phyloP scores from a whole-genome alignment of 2,888 invertebrate genomes.

The Allophyes oxyacanthae region DNA sequence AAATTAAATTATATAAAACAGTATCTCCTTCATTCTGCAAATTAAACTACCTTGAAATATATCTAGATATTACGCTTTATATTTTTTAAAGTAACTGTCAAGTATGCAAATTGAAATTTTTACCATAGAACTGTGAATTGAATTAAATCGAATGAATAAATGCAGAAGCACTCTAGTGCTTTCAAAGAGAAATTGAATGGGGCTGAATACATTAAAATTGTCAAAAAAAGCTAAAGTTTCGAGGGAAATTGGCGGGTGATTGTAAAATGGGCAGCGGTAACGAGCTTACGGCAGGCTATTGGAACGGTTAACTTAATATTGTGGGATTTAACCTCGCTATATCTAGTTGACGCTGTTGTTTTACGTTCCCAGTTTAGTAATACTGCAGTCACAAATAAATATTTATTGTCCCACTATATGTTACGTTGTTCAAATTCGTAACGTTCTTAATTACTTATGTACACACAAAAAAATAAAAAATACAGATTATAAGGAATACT shows the following conservation, averaged over 20 bases:
- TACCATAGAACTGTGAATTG: slow-evolving; percentile 28
- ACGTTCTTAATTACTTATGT: no score
- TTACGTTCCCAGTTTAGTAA: neutral
- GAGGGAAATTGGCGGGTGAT: slow-evolving; percentile 35
- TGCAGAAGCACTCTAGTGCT: slow-evolving; percentile 31
- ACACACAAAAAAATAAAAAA: no score
- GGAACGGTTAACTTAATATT: slow-evolving; percentile 9
- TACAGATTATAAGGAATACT: no score
- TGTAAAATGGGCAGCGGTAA: slow-evolving; percentile 25
- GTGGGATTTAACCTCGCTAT: slow-evolving; percentile 2
- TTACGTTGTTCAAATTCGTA: no score
- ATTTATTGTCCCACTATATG: no score
- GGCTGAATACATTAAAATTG: slow-evolving; percentile 34
- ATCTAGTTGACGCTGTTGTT: neutral
- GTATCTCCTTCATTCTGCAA: slow-evolving; percentile 1
- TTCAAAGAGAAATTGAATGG: slow-evolving; percentile 32
- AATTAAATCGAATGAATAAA: slow-evolving; percentile 50
- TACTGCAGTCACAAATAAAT: neutral
- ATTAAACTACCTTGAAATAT: slow-evolving; percentile 6
- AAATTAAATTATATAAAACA: slow-evolving; percentile 7
- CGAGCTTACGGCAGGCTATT: slow-evolving; percentile 5
- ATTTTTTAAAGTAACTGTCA: slow-evolving; percentile 1
- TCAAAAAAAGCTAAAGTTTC: slow-evolving; percentile 21
- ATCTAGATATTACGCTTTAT: slow-evolving; percentile 10
- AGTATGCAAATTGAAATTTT: slow-evolving; percentile 22